Evolutionary conservation across 1,140 invertebrate species (phyloP).

Genomic region (Drosophila ficusphila): DNA sequence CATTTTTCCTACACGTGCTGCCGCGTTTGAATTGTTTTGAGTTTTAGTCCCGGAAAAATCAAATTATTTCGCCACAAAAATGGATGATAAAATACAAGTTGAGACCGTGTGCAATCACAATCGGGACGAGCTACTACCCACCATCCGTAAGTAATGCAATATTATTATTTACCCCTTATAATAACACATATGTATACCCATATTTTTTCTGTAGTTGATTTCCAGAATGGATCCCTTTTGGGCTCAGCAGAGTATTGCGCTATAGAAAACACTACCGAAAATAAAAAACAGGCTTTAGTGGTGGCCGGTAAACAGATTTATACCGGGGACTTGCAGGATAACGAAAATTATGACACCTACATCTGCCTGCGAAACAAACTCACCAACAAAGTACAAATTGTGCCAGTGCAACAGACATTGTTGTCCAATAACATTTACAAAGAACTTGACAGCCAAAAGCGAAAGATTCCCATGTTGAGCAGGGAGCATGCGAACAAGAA

Average conservation of each 20-base stretch:
- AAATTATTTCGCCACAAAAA: conserved; percentile 11
- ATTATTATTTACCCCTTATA: no score
- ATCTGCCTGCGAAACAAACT: conserved; percentile 65
- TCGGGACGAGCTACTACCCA: conserved; percentile 24
- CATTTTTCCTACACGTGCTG: conserved; percentile 18
- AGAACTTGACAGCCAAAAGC: conserved; percentile 33
- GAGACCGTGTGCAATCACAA: conserved; percentile 41
- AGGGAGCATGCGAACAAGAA: conserved; percentile 62
- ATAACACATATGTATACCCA: not conserved
- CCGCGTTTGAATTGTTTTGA: conserved; percentile 9
- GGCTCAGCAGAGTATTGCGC: conserved; percentile 38
- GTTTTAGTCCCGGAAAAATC: not conserved
- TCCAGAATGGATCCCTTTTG: conserved; percentile 70
- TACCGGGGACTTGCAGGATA: conserved; percentile 49
- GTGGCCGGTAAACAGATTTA: conserved; percentile 50
- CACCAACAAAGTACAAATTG: conserved; percentile 65
- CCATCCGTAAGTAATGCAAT: conserved; percentile 47
- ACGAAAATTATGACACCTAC: conserved; percentile 59
- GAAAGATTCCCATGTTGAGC: conserved; percentile 38
- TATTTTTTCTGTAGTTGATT: conserved; percentile 52
- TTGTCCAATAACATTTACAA: conserved; percentile 67
- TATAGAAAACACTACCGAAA: conserved; percentile 15
- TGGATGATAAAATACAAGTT: conserved; percentile 65
- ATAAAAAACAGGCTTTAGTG: conserved; percentile 46
- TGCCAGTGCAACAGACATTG: conserved; percentile 64